Percentiles rank a stretch among this genome's conserved stretches.
Conservation (phyloP, 2,888 invertebrate species). For the Caenorhabditis uteleia region DNA sequence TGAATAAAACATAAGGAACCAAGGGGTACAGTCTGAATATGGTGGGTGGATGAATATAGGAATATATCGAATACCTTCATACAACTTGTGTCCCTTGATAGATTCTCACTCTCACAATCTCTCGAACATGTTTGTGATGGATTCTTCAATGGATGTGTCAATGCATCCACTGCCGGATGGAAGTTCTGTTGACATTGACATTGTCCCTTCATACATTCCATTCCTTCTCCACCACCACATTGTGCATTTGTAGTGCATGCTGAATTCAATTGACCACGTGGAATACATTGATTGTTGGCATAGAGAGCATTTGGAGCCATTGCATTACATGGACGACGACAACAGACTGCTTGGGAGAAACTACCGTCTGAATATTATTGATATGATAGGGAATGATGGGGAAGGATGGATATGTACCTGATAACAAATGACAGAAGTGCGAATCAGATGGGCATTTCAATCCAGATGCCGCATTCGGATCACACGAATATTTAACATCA, state of each 20-base stretch:
- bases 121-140: slow-evolving; percentile 66
- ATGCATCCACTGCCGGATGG: slow-evolving; percentile 61
- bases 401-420: slow-evolving; percentile 42
- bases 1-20: slow-evolving; percentile 68
- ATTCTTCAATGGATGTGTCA: slow-evolving; percentile 67
- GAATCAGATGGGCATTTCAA: slow-evolving; percentile 65
- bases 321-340: slow-evolving; percentile 68
- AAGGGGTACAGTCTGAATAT: slow-evolving; percentile 48
- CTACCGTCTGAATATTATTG: slow-evolving; percentile 45
- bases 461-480: slow-evolving; percentile 43
- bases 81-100: slow-evolving; percentile 67
- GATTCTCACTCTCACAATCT: slow-evolving; percentile 59
- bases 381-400: not conserved
- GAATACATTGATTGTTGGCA: slow-evolving; percentile 65
- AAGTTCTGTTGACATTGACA: slow-evolving; percentile 66
- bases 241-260: slow-evolving; percentile 64
- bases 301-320: slow-evolving; percentile 68
- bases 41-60: not conserved
- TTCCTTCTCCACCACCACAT: slow-evolving; percentile 68
- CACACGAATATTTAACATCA: slow-evolving; percentile 56
- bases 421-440: slow-evolving; percentile 66
- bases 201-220: slow-evolving; percentile 65
- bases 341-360: slow-evolving; percentile 64
- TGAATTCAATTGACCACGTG: slow-evolving; percentile 65
- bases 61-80: slow-evolving; percentile 39